phyloP scores from a whole-genome alignment of 1,140 invertebrate genomes.

The Macrobrachium rosenbergii region DNA sequence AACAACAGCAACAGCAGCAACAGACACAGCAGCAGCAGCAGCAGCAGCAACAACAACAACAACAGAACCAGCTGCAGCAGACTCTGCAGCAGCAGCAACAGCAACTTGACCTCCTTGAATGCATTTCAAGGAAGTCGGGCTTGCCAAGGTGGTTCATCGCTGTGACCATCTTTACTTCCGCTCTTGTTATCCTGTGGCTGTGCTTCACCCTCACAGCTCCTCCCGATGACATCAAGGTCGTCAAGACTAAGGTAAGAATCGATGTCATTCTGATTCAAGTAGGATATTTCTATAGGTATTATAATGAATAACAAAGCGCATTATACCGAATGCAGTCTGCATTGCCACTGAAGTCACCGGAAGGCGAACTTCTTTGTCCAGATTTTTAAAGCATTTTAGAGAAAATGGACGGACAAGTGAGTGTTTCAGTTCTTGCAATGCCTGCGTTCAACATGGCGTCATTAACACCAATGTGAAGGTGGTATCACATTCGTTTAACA shows the following conservation, averaged over 20 bases:
- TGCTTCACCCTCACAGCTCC: slow-evolving; percentile 71
- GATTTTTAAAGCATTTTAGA: too few species aligned
- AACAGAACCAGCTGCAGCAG: slow-evolving; percentile 13
- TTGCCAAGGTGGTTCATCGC: slow-evolving; percentile 73
- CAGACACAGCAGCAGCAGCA: slow-evolving; percentile 37
- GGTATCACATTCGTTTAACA: too few species aligned
- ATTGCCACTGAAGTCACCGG: too few species aligned
- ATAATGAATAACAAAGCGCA: too few species aligned
- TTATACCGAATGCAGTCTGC: too few species aligned
- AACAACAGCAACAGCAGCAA: slow-evolving; percentile 22
- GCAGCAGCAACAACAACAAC: slow-evolving; percentile 40
- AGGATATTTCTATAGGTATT: too few species aligned
- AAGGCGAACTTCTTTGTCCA: too few species aligned
- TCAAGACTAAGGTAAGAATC: slow-evolving; percentile 61
- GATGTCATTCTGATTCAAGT: background rate
- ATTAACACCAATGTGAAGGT: too few species aligned
- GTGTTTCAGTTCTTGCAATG: too few species aligned
- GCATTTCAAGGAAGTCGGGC: slow-evolving; percentile 73
- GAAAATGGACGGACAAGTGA: too few species aligned
- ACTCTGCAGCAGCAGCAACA: slow-evolving; percentile 32
- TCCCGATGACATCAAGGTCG: slow-evolving; percentile 55
- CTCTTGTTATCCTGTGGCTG: slow-evolving; percentile 73
- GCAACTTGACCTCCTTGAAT: slow-evolving; percentile 69
- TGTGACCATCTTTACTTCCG: slow-evolving; percentile 70
- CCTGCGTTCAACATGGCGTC: too few species aligned